Percentiles rank a stretch among this genome's conserved stretches.
phyloP scores from a whole-genome alignment of 2,113 vertebrate species.

The Tragelaphus strepsiceros region DNA sequence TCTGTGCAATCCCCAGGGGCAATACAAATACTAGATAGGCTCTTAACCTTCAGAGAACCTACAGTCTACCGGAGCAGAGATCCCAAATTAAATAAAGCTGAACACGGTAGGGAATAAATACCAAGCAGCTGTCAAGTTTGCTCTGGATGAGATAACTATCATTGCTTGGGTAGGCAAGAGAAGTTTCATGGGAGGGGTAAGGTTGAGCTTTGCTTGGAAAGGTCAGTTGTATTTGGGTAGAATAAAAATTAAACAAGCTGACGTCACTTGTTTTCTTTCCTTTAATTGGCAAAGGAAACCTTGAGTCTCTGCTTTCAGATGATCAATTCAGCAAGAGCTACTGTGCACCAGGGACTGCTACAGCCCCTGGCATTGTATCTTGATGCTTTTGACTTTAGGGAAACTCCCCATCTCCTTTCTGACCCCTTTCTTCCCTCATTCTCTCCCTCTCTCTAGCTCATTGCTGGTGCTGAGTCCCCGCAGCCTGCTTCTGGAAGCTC shows the following conservation, averaged over 20 bases:
- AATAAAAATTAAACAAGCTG: background rate
- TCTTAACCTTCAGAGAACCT: background rate
- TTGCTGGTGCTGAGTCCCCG: constrained; percentile 92
- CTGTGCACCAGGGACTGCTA: fast-evolving
- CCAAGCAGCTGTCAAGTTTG: background rate
- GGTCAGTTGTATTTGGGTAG: background rate
- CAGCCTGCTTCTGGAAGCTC: constrained; percentile 88
- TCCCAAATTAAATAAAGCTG: background rate
- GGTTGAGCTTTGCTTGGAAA: background rate
- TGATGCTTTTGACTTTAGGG: background rate
- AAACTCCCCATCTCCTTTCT: background rate
- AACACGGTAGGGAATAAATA: background rate
- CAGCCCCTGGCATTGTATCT: fast-evolving
- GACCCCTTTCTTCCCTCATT: background rate
- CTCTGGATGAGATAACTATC: background rate
- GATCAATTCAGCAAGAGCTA: background rate
- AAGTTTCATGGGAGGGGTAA: background rate
- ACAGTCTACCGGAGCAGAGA: background rate
- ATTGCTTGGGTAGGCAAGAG: background rate
- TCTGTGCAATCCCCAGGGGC: background rate
- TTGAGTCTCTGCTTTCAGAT: background rate
- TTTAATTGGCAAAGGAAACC: background rate
- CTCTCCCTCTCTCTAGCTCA: constrained; percentile 80
- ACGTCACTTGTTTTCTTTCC: background rate
- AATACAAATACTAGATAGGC: background rate